Percentiles rank a stretch among this genome's conserved stretches.
Conservation (phyloP, 64 coral and sea anemone genomes). For the Dendrophyllia cribrosa region DNA sequence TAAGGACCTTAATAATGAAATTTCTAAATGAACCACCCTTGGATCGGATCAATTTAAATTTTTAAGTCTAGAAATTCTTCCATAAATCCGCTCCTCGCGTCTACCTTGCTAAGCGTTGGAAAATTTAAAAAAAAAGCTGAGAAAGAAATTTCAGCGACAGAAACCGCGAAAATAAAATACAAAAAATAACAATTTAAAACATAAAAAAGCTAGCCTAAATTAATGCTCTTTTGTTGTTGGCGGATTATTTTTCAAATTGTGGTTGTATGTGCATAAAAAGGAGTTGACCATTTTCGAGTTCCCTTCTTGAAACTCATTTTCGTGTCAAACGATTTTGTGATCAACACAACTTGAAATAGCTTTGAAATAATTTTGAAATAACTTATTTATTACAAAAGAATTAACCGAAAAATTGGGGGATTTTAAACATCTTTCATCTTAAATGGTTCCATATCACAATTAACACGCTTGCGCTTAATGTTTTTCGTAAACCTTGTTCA, state of each 20-base stretch:
- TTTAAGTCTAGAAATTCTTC: neutral
- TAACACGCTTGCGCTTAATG: too few species aligned
- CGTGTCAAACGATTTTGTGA: neutral
- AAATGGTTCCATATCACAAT: too few species aligned
- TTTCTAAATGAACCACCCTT: too few species aligned
- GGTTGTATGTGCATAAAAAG: too few species aligned
- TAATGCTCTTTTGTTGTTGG: neutral
- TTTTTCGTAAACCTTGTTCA: neutral
- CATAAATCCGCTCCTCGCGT: neutral
- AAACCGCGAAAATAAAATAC: neutral
- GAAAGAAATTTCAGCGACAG: neutral
- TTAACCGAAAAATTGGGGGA: too few species aligned
- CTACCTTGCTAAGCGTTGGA: neutral
- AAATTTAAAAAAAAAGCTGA: neutral
- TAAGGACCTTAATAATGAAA: neutral
- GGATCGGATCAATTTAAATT: neutral
- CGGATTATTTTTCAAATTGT: too few species aligned
- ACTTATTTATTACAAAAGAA: too few species aligned
- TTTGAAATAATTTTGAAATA: neutral
- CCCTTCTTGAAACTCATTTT: neutral
- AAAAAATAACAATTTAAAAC: neutral
- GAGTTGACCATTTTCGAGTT: too few species aligned
- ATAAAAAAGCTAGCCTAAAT: neutral
- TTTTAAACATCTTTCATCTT: too few species aligned
- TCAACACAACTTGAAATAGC: neutral